Evolutionary conservation across 2,888 invertebrate genomes (phyloP).

Genomic region (Thelaira solivaga): DNA sequence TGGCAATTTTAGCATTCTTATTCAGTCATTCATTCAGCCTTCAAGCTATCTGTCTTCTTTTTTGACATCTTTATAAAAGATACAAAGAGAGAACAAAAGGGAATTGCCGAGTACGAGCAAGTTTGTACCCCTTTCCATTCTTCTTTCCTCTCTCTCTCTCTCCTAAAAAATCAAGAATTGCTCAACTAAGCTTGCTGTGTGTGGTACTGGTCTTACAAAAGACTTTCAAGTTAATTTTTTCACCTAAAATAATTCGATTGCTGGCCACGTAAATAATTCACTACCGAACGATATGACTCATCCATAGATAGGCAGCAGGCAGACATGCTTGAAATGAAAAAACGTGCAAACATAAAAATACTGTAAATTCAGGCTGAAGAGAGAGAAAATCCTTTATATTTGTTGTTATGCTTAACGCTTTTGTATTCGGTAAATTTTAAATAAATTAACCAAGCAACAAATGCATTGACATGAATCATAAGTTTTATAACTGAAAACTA

Average conservation of each 20-base stretch:
- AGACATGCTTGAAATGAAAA: background rate
- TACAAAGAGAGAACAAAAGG: no score
- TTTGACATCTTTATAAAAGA: no score
- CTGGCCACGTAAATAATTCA: constrained; percentile 1
- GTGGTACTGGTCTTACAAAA: no score
- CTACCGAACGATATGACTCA: constrained; percentile 32
- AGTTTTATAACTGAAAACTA: background rate
- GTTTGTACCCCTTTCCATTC: no score
- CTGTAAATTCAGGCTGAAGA: constrained; percentile 28
- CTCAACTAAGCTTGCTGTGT: no score
- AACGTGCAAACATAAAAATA: background rate
- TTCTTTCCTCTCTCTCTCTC: no score
- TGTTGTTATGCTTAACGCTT: constrained; percentile 11
- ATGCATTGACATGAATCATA: constrained; percentile 31
- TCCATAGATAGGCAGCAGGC: constrained; percentile 1
- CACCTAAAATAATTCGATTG: no score
- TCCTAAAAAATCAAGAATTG: no score
- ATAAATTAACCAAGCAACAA: background rate
- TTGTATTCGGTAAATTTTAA: constrained; percentile 5
- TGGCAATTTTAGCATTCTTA: no score
- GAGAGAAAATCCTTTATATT: constrained; percentile 24
- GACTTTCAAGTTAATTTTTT: background rate
- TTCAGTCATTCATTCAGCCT: no score
- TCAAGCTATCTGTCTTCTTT: no score
- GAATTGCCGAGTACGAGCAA: no score